phyloP scores from a whole-genome alignment of 2,888 invertebrate species.

The Ptychoptera contaminata region DNA sequence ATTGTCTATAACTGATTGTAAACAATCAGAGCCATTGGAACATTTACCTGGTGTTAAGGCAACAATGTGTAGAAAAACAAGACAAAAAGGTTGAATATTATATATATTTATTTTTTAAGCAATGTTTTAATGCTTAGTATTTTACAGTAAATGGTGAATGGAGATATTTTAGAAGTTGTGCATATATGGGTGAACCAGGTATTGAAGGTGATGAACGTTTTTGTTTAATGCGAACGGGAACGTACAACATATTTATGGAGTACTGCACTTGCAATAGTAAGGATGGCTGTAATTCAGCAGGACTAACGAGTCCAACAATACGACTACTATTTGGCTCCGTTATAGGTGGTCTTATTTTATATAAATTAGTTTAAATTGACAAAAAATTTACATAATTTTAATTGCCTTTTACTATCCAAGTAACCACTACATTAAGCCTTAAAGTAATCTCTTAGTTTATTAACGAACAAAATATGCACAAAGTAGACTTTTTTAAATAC shows the following conservation, averaged over 20 bases:
- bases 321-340: too few relatives aligned
- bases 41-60: conserved; percentile 55
- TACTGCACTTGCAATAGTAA: conserved; percentile 87
- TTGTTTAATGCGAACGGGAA: conserved; percentile 79
- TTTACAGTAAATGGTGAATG: conserved; percentile 68
- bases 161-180: conserved; percentile 78
- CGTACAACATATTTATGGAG: conserved; percentile 86
- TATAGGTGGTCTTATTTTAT: too few relatives aligned
- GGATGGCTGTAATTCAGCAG: conserved; percentile 72
- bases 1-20: conserved; percentile 70
- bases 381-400: too few relatives aligned
- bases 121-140: conserved; percentile 1
- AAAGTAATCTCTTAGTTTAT: too few relatives aligned
- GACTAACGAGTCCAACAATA: conserved; percentile 26
- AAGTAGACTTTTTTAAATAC: too few relatives aligned
- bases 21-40: conserved; percentile 39
- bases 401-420: too few relatives aligned
- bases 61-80: conserved; percentile 80
- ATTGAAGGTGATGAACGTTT: conserved; percentile 80
- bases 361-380: too few relatives aligned
- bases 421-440: too few relatives aligned
- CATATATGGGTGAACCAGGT: conserved; percentile 80
- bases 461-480: too few relatives aligned
- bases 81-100: conserved; percentile 63
- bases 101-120: background rate